These are phyloP conservation scores for Drosophila bifasciata DNA, from an alignment of 1,140 invertebrate genomes.

Conservation along the genomic window DNA sequence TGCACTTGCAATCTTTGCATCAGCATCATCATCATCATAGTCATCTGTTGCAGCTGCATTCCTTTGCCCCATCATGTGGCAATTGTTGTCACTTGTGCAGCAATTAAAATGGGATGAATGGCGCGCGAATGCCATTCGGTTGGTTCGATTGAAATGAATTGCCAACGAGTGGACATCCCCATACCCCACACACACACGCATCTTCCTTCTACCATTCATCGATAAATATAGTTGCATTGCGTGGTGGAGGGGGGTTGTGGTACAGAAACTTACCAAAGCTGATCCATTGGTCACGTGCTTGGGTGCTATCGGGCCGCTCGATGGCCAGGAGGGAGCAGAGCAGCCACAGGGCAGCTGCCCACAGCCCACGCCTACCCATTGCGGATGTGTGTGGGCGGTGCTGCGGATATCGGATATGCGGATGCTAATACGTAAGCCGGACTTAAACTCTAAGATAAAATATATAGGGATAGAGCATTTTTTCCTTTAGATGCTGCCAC, in stretches of 20 bases:
- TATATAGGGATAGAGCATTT: too few species aligned
- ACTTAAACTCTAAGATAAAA: conserved; percentile 19
- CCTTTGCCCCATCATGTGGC: conserved; percentile 29
- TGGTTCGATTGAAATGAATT: conserved; percentile 77
- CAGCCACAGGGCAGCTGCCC: conserved; percentile 61
- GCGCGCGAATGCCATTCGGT: conserved; percentile 6
- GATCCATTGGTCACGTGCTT: conserved; percentile 42
- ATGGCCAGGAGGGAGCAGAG: conserved; percentile 61
- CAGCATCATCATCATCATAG: conserved; percentile 23
- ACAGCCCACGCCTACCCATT: conserved; percentile 60
- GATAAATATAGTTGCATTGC: too few species aligned
- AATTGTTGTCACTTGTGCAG: conserved; percentile 66
- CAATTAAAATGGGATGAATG: conserved; percentile 71
- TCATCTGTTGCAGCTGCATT: conserved; percentile 22
- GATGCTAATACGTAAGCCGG: conserved; percentile 10
- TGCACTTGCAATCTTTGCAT: conserved; percentile 60
- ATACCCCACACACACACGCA: too few species aligned
- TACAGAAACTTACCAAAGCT: conserved; percentile 55
- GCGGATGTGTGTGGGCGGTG: conserved; percentile 12
- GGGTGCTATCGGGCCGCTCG: conserved; percentile 13
- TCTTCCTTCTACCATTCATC: too few species aligned
- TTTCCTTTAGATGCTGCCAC: too few species aligned
- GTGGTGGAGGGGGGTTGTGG: too few species aligned
- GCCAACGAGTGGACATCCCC: conserved; percentile 33
- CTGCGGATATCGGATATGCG: conserved; percentile 12